Base-by-base conservation (phyloP, 2,113 vertebrate genomes). In the Eleginops maclovinus region DNA sequence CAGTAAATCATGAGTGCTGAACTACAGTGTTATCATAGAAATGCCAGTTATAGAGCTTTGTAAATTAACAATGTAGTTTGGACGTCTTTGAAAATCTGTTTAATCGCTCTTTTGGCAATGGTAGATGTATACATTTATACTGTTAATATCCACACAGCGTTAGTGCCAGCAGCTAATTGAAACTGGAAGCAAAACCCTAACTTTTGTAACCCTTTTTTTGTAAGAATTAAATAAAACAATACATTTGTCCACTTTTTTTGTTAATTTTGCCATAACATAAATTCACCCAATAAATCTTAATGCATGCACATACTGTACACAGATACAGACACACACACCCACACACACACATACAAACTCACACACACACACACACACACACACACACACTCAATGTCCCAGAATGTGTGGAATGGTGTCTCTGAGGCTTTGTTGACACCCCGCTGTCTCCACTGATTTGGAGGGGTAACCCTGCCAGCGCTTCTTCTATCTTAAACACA, bases 381-480 rank as follows among this genome's bases (percentile, higher is more conserved):
- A 60, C 54, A 60, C 26, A 72, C 2, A 69, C 36, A 47, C 19
- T 56, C 53, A 77, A 26, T 10, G 53, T 49, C 68, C 81, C 75
- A 82, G 70, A 89, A 87, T 81, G 76, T 79, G 50, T 73, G 81
- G 78, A 88, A 91, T 87, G 82, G 76, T 86, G 85, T 85, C 68
- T 78, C 46, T 83, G 83, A 86, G 71, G 64, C 72, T 67, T 75
- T 88, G 89, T 86, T 88, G 90, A 91, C 79, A 85, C 67, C 72
- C 54, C 51, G 65, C 22, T 75, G 82, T 91, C 88, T 61, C 69
- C 64, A 22, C 72, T 72, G 79, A 87, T 86, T 88, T 85, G 74
- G 24, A 75, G 53, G n/a, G 58, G 73, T 56, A 88, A 87, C 82
- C 77, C 79, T 85, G 84, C 84, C 82, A 88, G 21, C 60, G 59